Conservation (phyloP, 2,797 vertebrate species). For the Enteromius fasciolatus region DNA sequence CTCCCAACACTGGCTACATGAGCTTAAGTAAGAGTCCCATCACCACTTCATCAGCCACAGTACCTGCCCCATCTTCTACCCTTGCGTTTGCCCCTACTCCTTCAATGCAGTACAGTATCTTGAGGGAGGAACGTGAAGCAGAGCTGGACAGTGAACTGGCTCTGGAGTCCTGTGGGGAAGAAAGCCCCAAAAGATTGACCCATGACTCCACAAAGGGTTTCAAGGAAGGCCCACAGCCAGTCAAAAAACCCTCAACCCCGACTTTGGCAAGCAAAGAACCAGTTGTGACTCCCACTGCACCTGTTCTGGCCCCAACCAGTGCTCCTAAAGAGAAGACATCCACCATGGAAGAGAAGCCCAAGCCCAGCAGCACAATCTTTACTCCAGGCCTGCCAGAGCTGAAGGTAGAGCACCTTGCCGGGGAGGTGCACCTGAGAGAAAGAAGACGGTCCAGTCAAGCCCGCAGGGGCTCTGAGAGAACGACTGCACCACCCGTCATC, state of each 20-base stretch:
- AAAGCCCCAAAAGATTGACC: slow-evolving; percentile 90
- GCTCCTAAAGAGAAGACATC: slow-evolving; percentile 44
- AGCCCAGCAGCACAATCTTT: slow-evolving; percentile 20
- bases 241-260: slow-evolving; percentile 63
- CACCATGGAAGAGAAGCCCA: slow-evolving; percentile 47
- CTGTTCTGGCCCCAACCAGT: background rate
- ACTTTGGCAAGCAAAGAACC: slow-evolving; percentile 62
- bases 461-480: slow-evolving; percentile 34
- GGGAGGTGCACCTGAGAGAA: slow-evolving; percentile 35
- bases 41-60: slow-evolving; percentile 65
- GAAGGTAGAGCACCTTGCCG: slow-evolving; percentile 55
- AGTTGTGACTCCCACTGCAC: slow-evolving; percentile 59
- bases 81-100: slow-evolving; percentile 65
- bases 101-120: slow-evolving; percentile 86
- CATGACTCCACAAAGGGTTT: slow-evolving; percentile 84
- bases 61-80: slow-evolving; percentile 47
- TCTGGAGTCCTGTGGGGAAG: slow-evolving; percentile 95
- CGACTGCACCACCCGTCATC: slow-evolving; percentile 1
- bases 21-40: slow-evolving; percentile 64
- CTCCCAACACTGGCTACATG: slow-evolving; percentile 55
- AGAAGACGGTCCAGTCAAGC: slow-evolving; percentile 53
- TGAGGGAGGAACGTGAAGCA: slow-evolving; percentile 95
- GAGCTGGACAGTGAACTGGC: slow-evolving; percentile 98
- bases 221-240: slow-evolving; percentile 70
- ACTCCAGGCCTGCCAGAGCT: slow-evolving; percentile 46